Evolutionary conservation across 2,113 vertebrate species (phyloP), one percentile per base, ranked within the genome.

Genomic region (Daubentonia madagascariensis): DNA sequence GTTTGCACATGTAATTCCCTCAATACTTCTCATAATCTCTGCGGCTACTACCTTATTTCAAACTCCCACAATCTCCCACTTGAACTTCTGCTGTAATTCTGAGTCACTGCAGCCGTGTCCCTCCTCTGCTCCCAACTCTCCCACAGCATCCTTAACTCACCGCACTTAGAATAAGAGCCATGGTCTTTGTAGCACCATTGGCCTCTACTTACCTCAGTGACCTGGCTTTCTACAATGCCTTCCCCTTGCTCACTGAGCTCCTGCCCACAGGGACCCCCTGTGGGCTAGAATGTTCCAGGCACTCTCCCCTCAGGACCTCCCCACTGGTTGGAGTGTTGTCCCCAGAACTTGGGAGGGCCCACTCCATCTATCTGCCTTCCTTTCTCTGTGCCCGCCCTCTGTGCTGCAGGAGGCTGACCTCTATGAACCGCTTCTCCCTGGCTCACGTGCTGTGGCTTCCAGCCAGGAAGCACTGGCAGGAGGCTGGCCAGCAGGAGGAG

Each of bases 181-280:
- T 9, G 48, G 32, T n/a, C 7, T 35, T 57, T 8, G 32, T 1
- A 17, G 8, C 5, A 0, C 59, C 28, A 22, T 32, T 10, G 9
- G 16, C 13, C 23, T 8, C 75, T 8, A 32, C 30, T 18, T 2
- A 1, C 18, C 50, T 35, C 80, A n/a, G 20, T 9, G 67, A 70
- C 40, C 30, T n/a, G 2, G 30, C 30, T 48, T 63, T 43, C 75
- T 35, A 67, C 0, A 18, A 8, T 43, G 48, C 16, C 22, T 48
- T 68, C 75, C 40, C 17, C 32, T 61, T 10, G 2, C 7, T 37
- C 37, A 14, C 30, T 50, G 80, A 76, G 57, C 2, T 23, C 3
- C 40, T 0, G 18, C 17, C 14, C 63, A 23, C 8, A 40, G 22
- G 13, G n/a, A 90, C 3, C 16, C 9, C 14, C 10, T 35, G 23